A percentile compares a stretch with the other conserved stretches of the same genome.
These are phyloP conservation scores for Onthophagus sagittarius DNA, from an alignment of 2,888 invertebrate genomes.

Conservation along the genomic window DNA sequence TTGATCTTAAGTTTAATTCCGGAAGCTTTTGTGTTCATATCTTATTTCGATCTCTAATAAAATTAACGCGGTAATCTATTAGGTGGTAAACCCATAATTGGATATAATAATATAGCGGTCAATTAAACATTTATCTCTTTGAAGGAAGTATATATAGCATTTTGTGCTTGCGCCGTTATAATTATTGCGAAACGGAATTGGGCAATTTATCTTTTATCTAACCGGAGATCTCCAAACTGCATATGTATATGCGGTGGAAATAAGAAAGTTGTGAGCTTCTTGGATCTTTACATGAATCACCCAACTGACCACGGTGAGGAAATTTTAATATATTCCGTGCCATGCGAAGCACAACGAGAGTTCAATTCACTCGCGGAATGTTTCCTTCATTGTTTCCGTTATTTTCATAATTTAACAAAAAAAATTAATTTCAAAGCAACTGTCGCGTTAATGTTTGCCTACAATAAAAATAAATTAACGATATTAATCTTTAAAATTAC, in stretches of 20 bases:
- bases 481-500: no score
- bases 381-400: no score
- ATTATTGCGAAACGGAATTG: neutral
- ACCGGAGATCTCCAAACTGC: neutral
- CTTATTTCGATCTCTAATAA: neutral
- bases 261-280: neutral
- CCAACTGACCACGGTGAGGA: neutral
- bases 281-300: neutral
- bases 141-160: neutral
- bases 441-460: no score
- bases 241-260: neutral
- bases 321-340: neutral
- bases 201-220: neutral
- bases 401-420: no score
- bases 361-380: no score
- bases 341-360: neutral
- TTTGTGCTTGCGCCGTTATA: neutral
- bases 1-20: no score
- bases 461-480: no score
- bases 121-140: neutral
- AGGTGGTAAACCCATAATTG: neutral
- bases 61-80: neutral
- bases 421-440: neutral
- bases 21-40: neutral
- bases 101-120: neutral